Base-by-base conservation (phyloP, 2,888 invertebrate genomes). In the Norana najaformis region DNA sequence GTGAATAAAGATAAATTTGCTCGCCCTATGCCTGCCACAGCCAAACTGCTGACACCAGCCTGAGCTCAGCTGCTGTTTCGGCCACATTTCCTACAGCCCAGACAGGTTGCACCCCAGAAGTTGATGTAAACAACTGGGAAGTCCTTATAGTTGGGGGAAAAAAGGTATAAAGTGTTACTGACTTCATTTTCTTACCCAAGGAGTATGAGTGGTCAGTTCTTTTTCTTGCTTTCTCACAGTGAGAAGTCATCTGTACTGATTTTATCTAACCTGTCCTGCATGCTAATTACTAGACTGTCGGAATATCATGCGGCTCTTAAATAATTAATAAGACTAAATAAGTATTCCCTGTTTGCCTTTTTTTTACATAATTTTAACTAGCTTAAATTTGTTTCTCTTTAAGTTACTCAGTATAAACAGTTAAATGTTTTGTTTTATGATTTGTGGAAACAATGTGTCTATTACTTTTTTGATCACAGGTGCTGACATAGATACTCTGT, bases 401-500 rank as follows among this genome's bases (percentile, higher is more conserved):
- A n/a, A n/a, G 69, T 69, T 69, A n/a, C n/a, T n/a, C 69, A 6
- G 69, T 69, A n/a, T 0, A 69, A 69, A 14, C 30, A 69, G 30
- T 69, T 30, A 16, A 13, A n/a, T n/a, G 11, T n/a, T 47, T 14
- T 82, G 82, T 34, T 53, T 20, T 34, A 36, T 53, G 20, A n/a
- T 30, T 47, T 69, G 4, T 34, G 30, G 53, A 18, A 69, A 30
- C 23, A n/a, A 16, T 83, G 83, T 1, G 13, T 83, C 23, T 20
- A 47, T 47, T 47, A 36, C 11, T 36, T 39, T 82, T 39, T 23
- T 89, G 11, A 34, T 37, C 20, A n/a, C 82, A 94, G 99, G 99
- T 69, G 99, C 99, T 91, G 99, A 99, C 96, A 99, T 99, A 93
- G 99, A 99, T 96, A 99, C 99, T 0, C 95, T 99, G 39, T 99